Evolutionary conservation across 2,113 vertebrate species (phyloP).

Genomic region (Pelecanoides urinatrix): DNA sequence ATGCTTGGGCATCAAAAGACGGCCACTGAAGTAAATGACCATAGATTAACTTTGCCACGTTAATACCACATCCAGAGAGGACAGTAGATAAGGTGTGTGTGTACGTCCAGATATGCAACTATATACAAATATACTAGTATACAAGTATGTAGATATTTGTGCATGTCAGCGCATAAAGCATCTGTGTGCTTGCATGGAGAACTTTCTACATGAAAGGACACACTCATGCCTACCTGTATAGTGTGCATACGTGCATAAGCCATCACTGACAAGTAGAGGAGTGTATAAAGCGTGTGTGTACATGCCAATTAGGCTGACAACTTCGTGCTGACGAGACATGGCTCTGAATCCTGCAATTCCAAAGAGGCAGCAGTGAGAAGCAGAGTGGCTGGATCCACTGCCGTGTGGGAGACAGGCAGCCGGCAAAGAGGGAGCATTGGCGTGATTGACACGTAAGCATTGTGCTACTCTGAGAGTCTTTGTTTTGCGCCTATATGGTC

Average conservation of each 20-base stretch:
- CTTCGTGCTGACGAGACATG: not conserved
- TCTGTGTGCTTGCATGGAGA: not conserved
- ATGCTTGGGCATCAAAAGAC: not conserved
- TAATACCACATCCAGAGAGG: not conserved
- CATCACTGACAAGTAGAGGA: not conserved
- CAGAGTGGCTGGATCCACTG: not conserved
- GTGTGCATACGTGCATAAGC: rapidly evolving
- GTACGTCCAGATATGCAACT: not conserved
- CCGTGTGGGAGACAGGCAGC: not conserved
- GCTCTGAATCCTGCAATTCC: not conserved
- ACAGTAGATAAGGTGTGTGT: not conserved
- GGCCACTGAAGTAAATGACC: not conserved
- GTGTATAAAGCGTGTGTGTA: not conserved
- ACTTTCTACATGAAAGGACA: not conserved
- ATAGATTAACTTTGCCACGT: not conserved
- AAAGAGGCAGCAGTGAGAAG: not conserved
- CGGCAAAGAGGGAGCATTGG: not conserved
- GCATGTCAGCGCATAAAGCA: not conserved
- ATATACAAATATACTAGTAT: rapidly evolving
- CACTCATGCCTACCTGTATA: not conserved
- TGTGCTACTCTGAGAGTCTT: not conserved
- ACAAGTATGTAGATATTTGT: not conserved
- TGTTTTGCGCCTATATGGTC: not conserved
- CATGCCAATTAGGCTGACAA: constrained; percentile 22
- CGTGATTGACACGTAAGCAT: not conserved